phyloP scores from a whole-genome alignment of 2,113 vertebrate genomes.

The Albula glossodonta region DNA sequence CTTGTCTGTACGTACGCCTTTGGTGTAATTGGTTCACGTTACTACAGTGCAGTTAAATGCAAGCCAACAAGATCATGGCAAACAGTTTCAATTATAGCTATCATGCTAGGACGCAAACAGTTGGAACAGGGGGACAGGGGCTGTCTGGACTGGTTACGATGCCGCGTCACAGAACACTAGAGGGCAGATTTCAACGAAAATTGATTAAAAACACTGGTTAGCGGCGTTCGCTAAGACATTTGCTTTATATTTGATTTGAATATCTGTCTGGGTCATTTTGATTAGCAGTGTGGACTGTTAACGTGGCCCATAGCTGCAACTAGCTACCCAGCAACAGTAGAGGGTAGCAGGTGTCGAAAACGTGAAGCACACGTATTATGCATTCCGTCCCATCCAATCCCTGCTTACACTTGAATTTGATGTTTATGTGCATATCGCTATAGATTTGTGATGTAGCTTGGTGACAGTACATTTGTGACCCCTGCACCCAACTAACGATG shows the following conservation, averaged over 20 bases:
- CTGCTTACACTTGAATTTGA: neutral
- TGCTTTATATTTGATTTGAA: neutral
- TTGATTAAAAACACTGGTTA: neutral
- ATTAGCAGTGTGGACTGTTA: neutral
- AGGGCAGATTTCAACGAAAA: conserved; percentile 9
- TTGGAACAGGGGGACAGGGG: neutral
- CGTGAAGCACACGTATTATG: neutral
- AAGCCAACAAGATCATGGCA: neutral
- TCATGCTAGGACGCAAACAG: neutral
- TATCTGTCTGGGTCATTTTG: neutral
- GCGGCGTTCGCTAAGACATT: neutral
- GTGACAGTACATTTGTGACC: neutral
- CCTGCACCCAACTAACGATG: neutral
- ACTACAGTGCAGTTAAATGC: neutral
- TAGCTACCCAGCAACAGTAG: conserved; percentile 16
- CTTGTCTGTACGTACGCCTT: neutral
- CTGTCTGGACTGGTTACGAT: neutral
- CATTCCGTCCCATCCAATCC: neutral
- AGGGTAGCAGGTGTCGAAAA: conserved; percentile 27
- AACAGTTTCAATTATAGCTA: neutral
- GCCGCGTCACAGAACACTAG: conserved; percentile 3
- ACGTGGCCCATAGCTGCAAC: neutral
- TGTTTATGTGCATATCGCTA: neutral
- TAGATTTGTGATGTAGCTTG: neutral
- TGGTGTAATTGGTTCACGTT: neutral